Evolutionary conservation across 2,797 vertebrate genomes (phyloP), one percentile per base, ranked within the genome.

Genomic region (Botia almorhae): DNA sequence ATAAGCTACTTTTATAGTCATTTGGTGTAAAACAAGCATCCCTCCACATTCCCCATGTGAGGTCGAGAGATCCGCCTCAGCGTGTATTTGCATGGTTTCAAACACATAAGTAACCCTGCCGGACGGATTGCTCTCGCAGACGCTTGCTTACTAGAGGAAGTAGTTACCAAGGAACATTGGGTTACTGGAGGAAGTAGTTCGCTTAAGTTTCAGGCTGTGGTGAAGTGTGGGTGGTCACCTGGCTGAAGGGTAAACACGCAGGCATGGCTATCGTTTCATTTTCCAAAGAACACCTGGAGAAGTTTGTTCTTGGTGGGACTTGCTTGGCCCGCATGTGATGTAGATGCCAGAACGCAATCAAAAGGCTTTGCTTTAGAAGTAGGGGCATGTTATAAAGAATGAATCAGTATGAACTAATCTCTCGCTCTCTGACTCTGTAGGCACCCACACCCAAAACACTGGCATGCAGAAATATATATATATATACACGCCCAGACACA

Each of bases 111-210:
- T 72, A 81, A 51, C 11, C 55, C 26, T 0, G 7, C 13, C 1
- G 63, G 64, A 81, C 78, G 79, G 71, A 76, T 72, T 19, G n/a
- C 69, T 69, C 83, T 74, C 55, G 72, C 50, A 78, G 75, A 74
- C 17, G 8, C 60, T 48, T 23, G 58, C 36, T 71, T 75, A 74
- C 69, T 33, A 60, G n/a, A 61, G 63, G 63, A 79, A 79, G 70
- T 48, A 51, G 51, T 74, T 60, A 74, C 43, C 48, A 0, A 55
- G 51, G 53, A 67, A 58, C n/a, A 11, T 72, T 81, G 14, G 36
- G 55, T 65, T 68, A 69, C 77, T 21, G 36, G 67, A 76, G 63
- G 76, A 79, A 83, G 76, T 55, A 56, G 63, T 68, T 80, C 29
- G 60, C 21, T 80, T 48, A 29, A 55, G 51, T 80, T 75, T 69